Conservation (phyloP, 2,888 invertebrate species). For the Eupithecia dodoneata region DNA sequence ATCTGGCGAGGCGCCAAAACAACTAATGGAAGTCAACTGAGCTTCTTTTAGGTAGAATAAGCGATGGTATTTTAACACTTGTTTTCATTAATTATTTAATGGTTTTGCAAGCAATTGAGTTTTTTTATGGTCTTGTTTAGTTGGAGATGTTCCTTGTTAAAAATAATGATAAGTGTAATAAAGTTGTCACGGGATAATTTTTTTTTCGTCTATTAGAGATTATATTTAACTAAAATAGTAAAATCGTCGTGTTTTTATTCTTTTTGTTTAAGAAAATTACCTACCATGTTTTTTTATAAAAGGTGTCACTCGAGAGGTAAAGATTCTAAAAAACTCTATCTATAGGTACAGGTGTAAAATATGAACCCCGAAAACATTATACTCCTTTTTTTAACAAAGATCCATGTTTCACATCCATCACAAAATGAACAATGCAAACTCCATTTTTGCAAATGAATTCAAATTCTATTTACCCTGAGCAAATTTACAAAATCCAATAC, state of each 20-base stretch:
- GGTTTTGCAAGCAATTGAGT: constrained; percentile 2
- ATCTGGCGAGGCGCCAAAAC: constrained; percentile 58
- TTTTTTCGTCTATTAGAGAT: not conserved
- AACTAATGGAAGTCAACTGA: constrained; percentile 53
- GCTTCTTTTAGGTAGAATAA: constrained; percentile 44
- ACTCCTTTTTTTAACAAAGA: not conserved
- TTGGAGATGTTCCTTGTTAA: not conserved
- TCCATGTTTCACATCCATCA: not conserved
- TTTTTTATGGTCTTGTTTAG: not conserved
- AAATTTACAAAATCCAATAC: constrained; percentile 28
- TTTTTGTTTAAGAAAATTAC: too few species aligned
- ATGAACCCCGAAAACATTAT: not conserved
- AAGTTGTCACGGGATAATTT: not conserved
- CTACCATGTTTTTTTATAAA: too few species aligned
- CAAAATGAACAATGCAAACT: not conserved
- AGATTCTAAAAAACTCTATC: too few species aligned
- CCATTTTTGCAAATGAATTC: not conserved
- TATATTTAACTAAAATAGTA: too few species aligned
- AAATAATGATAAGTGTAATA: not conserved
- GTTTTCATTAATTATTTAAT: constrained; percentile 21
- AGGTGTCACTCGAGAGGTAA: too few species aligned
- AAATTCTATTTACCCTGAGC: constrained; percentile 4
- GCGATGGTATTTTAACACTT: constrained; percentile 34
- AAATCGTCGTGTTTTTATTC: too few species aligned
- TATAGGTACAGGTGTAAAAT: too few species aligned